Evolutionary conservation across 2,797 vertebrate species (phyloP).

Genomic region (Spheniscus humboldti): DNA sequence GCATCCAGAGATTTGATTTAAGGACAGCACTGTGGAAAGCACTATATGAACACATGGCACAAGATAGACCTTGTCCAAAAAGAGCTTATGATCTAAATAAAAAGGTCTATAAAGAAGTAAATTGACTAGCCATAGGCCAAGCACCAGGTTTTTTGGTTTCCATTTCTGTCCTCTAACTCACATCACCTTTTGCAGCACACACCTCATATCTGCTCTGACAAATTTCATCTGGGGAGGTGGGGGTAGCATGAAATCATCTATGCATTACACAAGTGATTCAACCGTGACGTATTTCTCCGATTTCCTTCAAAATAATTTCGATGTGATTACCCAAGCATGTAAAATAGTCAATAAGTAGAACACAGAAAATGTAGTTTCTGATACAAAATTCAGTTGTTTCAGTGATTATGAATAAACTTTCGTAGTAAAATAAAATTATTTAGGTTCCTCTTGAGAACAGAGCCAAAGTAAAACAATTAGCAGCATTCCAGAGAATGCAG

Average conservation of each 20-base stretch:
- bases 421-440: conserved; percentile 15
- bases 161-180: neutral
- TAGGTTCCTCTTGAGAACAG: conserved; percentile 2
- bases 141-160: neutral
- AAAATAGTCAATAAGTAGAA: neutral
- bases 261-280: neutral
- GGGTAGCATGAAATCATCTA: neutral
- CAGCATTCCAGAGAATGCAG: conserved; percentile 30
- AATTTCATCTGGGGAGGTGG: neutral
- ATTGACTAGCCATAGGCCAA: neutral
- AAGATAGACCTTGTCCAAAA: neutral
- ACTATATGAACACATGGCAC: neutral
- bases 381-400: neutral
- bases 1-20: neutral
- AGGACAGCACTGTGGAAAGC: neutral
- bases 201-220: neutral
- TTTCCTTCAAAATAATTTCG: conserved; percentile 7
- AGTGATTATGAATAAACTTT: neutral
- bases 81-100: neutral
- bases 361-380: neutral
- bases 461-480: conserved; percentile 33
- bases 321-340: neutral
- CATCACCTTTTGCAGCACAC: neutral
- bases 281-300: neutral
- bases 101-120: neutral